Evolutionary conservation across 2,113 vertebrate genomes (phyloP), one percentile per base, ranked within the genome.

Genomic region (Pungitius pungitius): DNA sequence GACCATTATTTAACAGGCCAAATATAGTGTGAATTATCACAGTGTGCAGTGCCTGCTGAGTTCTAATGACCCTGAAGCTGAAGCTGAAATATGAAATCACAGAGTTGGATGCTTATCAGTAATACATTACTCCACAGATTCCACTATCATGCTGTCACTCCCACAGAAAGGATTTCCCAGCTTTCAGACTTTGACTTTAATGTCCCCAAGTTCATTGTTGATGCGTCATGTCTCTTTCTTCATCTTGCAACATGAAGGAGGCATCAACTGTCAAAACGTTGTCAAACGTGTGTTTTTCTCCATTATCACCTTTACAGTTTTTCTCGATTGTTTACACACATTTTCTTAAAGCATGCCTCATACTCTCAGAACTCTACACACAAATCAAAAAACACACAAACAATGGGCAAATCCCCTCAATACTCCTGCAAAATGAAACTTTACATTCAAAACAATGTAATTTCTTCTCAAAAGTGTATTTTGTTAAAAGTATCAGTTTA

Each of bases 61-160:
- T 73, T 78, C 33, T 77, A 80, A 75, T 59, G 57, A 73, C 26
- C 66, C 55, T 12, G n/a, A 37, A 42, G 62, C 55, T 12, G n/a
- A 37, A 42, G 62, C 8, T 52, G 30, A 56, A 57, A 62, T 49
- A 63, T 59, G 51, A 55, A 69, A 69, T 65, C 0, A 43, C 24
- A 12, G 35, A 37, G 27, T 7, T 0, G 1, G 8, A 49, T 55
- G 37, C 30, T 61, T 30, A 59, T 66, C 24, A 49, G 4, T 18
- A 27, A 80, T 35, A 8, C 37, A 52, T 43, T 22, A 51, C 11
- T 42, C 18, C 40, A 26, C n/a, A 37, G 15, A 35, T 43, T 14
- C 14, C 20, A 8, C 33, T 40, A 22, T 3, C 42, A 13, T 24
- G 54, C 37, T 56, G 64, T 68, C 63, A 8, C 54, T 59, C 5